Base-by-base conservation (phyloP, 1,140 invertebrate genomes). In the Euwallacea similis region DNA sequence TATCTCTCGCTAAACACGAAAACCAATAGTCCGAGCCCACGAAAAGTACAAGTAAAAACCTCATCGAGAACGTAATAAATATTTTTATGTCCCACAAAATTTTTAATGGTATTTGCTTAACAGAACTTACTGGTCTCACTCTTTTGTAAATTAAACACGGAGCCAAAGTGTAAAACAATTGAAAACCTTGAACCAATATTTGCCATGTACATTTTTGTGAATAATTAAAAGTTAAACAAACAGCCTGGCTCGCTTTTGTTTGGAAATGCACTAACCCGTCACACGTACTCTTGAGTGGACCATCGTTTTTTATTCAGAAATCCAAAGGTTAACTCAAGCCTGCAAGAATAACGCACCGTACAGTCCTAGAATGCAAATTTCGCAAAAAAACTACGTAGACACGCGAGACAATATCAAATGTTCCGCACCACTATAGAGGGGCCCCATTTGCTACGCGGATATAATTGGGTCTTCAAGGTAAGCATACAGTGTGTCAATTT, bases 121-220 rank as follows among this genome's bases (percentile, higher is more conserved):
- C 68, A 70, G 68, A 70, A 70, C 68, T 70, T 64, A 70, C 68
- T 70, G 68, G 68, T 70, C 68, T 70, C 68, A 70, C 68, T 70
- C 68, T 70, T 70, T 70, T 62, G 61, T 70, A 70, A 70, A 70
- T 70, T 70, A 70, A 70, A 70, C 68, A 70, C 47, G 42, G 43
- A 70, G n/a, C 60, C 67, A 64, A 70, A 70, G 68, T 70, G 68
- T 70, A 70, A 70, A 70, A 70, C 68, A 70, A 70, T 70, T 55
- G 68, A 55, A 70, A 70, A 70, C 68, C 68, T 70, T 70, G 68
- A 70, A 70, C 68, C 68, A 70, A 70, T 70, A 70, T 70, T 70
- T 70, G 68, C 68, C 54, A 47, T 70, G 50, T 62, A 70, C 68
- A 70, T 70, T 70, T 70, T 70, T 70, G 50, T 70, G 68, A 63